Conservation (phyloP, 2,797 vertebrate genomes). For the Microhierax caerulescens region DNA sequence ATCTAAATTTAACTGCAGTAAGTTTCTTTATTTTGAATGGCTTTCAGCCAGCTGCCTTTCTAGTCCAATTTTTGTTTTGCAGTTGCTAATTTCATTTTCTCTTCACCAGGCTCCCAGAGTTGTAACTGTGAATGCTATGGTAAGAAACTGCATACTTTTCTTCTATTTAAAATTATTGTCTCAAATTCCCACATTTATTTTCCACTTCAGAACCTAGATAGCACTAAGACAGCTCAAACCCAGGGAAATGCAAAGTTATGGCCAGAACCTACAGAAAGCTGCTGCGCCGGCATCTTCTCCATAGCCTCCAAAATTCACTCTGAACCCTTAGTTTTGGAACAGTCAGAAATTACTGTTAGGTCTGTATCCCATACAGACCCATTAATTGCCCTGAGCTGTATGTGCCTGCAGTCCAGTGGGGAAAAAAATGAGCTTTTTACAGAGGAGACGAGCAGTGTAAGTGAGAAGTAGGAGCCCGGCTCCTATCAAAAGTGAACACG, state of each 20-base stretch:
- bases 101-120: background rate
- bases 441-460: background rate
- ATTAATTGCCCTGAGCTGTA: background rate
- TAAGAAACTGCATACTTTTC: background rate
- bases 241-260: background rate
- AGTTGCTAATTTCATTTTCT: conserved; percentile 14
- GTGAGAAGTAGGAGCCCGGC: background rate
- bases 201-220: background rate
- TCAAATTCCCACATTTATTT: background rate
- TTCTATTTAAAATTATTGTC: background rate
- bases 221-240: background rate
- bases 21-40: background rate
- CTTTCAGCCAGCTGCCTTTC: background rate
- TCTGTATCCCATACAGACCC: background rate
- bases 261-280: background rate
- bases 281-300: background rate
- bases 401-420: background rate
- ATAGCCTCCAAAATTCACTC: background rate
- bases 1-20: background rate
- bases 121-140: background rate
- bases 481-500: background rate
- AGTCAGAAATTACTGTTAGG: background rate
- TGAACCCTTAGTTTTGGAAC: background rate
- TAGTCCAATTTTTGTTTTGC: background rate
- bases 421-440: background rate